phyloP scores from a whole-genome alignment of 2,888 invertebrate species.

The Calameuta pallipes region DNA sequence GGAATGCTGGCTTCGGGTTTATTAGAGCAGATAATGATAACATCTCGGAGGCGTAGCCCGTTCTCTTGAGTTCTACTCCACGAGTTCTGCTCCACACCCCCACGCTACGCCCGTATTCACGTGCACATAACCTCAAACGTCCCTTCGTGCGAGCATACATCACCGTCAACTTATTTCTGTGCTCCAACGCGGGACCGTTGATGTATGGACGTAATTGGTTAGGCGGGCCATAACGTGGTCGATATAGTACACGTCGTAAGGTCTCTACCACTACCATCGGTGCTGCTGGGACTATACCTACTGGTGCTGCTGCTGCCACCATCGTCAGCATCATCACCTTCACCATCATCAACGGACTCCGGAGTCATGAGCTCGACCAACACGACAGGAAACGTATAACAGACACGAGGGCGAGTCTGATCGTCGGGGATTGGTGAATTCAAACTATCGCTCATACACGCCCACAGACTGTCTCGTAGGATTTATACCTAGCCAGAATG shows the following conservation, averaged over 20 bases:
- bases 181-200: constrained; percentile 45
- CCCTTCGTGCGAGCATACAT: constrained; percentile 50
- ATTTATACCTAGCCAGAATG: constrained; percentile 38
- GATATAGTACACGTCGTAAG: constrained; percentile 14
- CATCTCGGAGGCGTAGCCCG: constrained; percentile 55
- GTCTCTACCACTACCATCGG: neutral
- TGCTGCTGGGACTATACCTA: neutral
- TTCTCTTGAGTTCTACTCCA: constrained; percentile 23
- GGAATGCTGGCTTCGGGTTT: constrained; percentile 56
- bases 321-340: neutral
- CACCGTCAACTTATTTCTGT: constrained; percentile 62
- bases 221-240: constrained; percentile 45
- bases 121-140: neutral
- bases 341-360: neutral
- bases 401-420: constrained; percentile 10
- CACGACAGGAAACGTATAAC: constrained; percentile 4
- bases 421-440: constrained; percentile 20
- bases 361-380: neutral
- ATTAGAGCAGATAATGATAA: constrained; percentile 63
- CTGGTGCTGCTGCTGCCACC: neutral
- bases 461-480: constrained; percentile 36
- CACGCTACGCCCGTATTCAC: neutral
- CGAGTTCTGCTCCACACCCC: constrained; percentile 7
- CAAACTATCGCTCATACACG: constrained; percentile 41
- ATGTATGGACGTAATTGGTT: constrained; percentile 61